Evolutionary conservation across 2,797 vertebrate genomes (phyloP).

Genomic region (Amazonetta brasiliensis): DNA sequence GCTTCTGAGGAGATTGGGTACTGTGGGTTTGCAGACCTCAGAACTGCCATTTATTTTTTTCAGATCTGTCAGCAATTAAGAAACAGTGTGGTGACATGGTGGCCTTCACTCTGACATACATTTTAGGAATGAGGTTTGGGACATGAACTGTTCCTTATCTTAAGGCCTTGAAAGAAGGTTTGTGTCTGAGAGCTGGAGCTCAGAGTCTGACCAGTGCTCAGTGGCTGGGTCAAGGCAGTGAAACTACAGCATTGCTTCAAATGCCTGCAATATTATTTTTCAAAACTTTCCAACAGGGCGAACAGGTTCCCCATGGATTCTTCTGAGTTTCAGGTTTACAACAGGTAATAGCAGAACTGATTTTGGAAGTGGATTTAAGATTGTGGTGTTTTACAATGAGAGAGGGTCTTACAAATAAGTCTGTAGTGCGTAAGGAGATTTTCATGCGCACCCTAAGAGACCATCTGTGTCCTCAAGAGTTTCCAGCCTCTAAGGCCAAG

Average conservation of each 20-base stretch:
- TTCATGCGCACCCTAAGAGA: not conserved
- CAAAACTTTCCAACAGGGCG: not conserved
- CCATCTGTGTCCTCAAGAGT: not conserved
- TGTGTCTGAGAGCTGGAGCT: not conserved
- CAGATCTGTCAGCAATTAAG: not conserved
- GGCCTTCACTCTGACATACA: not conserved
- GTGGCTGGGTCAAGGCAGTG: not conserved
- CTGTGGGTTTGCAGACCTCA: not conserved
- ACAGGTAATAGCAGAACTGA: not conserved
- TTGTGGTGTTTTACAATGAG: not conserved
- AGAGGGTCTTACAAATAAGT: not conserved
- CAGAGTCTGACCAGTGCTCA: not conserved
- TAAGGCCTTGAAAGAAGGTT: not conserved
- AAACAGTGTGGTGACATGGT: not conserved
- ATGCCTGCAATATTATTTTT: not conserved
- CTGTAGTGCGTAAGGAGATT: not conserved
- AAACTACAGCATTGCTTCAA: not conserved
- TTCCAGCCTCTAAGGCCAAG: not conserved
- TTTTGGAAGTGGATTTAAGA: not conserved
- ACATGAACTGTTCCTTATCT: not conserved
- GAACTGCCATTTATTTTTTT: not conserved
- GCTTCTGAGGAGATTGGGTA: not conserved
- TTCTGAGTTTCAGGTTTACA: not conserved
- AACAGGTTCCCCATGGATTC: not conserved
- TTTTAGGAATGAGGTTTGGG: not conserved